Conservation (phyloP, 2,888 invertebrate species). For the Dicyrtomina minuta region DNA sequence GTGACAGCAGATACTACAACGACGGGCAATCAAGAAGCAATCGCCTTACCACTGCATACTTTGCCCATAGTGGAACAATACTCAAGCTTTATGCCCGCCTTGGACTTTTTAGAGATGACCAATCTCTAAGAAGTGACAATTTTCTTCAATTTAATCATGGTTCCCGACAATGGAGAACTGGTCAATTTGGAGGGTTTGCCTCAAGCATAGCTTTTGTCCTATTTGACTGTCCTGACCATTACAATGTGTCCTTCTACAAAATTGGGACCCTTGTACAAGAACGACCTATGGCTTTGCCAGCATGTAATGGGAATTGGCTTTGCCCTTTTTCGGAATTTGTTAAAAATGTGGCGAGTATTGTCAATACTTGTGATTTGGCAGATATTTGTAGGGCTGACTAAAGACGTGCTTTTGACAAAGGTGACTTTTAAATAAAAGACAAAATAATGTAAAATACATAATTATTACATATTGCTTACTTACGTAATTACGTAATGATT, state of each 20-base stretch:
- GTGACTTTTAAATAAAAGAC: no score
- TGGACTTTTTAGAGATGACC: conserved; percentile 69
- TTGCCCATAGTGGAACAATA: conserved; percentile 79
- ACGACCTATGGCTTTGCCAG: conserved; percentile 65
- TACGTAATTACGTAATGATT: no score
- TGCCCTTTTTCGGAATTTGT: conserved; percentile 66
- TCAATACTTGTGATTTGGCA: conserved; percentile 68
- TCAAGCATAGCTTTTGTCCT: conserved; percentile 61
- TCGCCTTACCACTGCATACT: conserved; percentile 71
- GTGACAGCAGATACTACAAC: conserved; percentile 53
- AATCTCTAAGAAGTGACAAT: conserved; percentile 63
- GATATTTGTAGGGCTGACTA: conserved; percentile 64
- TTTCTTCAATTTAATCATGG: conserved; percentile 67
- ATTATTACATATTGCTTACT: no score
- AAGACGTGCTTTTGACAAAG: no score
- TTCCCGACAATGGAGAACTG: conserved; percentile 66
- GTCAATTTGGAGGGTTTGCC: conserved; percentile 73
- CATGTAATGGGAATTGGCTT: conserved; percentile 66
- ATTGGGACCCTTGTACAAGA: conserved; percentile 66
- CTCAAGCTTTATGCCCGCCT: conserved; percentile 73
- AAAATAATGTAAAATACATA: no score
- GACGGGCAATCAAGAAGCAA: conserved; percentile 71
- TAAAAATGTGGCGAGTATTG: conserved; percentile 63
- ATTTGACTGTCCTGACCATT: conserved; percentile 51
- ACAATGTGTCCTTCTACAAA: conserved; percentile 60